A percentile compares a stretch with the other conserved stretches of the same genome.
Evolutionary conservation across 1,140 invertebrate species (phyloP).

Genomic region (Panulirus ornatus): DNA sequence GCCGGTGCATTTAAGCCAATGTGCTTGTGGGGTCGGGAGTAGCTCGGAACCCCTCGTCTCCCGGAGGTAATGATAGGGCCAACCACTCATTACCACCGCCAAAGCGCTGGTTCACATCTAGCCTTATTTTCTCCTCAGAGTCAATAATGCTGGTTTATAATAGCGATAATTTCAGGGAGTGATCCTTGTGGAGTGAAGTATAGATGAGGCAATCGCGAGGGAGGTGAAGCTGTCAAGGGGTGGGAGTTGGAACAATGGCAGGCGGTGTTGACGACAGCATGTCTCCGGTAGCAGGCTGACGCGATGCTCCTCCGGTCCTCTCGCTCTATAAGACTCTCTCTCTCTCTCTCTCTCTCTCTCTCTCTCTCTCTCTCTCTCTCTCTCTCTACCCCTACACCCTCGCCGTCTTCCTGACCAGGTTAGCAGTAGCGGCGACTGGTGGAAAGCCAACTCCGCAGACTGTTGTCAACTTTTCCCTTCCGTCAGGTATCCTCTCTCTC

Average conservation of each 20-base stretch:
- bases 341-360: not conserved
- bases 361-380: not conserved
- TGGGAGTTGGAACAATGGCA: no score
- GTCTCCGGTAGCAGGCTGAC: no score
- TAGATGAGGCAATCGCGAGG: no score
- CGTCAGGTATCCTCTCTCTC: not conserved
- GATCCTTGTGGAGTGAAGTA: not conserved
- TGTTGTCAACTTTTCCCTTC: no score
- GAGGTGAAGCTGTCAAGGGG: not conserved
- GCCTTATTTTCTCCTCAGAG: not conserved
- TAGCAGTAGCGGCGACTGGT: no score
- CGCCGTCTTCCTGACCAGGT: no score
- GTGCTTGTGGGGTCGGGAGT: not conserved
- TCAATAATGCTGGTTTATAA: conserved; percentile 2
- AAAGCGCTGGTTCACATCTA: not conserved
- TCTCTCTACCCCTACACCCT: not conserved
- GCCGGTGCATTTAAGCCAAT: not conserved
- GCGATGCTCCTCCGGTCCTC: not conserved
- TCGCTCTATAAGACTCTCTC: not conserved
- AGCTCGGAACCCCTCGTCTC: not conserved
- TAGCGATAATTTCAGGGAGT: not conserved
- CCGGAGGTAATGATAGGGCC: not conserved
- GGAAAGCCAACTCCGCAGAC: no score
- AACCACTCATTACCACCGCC: conserved; percentile 5
- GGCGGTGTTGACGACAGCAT: no score